Base-by-base conservation (phyloP, 2,113 vertebrate genomes). In the Macquaria australasica region DNA sequence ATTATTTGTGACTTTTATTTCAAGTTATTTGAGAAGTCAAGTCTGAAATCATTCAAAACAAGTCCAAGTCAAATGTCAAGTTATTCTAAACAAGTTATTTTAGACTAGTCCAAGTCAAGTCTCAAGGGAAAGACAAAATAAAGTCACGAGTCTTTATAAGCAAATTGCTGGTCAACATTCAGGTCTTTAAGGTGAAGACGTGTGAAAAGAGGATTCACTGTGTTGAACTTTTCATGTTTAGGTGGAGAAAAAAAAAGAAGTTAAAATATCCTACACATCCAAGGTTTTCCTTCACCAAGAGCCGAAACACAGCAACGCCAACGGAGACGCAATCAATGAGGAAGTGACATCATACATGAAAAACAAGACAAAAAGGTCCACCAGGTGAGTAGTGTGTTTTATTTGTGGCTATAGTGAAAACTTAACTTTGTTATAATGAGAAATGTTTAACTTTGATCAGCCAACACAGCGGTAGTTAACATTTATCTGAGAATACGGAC, bases 241-340 rank as follows among this genome's bases (percentile, higher is more conserved):
- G 95, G 84, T 78, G 16, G 93, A 94, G 84, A 93, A 88, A 82
- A 93, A 77, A 66, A 88, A 87, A 78, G 92, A 95, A 75, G 58
- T 91, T 1, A 94, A 94, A 82, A 90, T 94, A 18, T 94, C 95
- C 20, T 95, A 91, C 89, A 94, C 93, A 9, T 94, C 95, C 2
- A 95, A 94, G 74, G 93, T 95, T 76, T 94, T 96, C 76, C 87
- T 95, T 56, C 89, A 93, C 14, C 93, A 95, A 41, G 95, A 95
- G 63, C 87, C 87, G 3, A 91, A 88, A 75, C 92, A 86, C 67
- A 72, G 45, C 69, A 82, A 50, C 63, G 55, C 80, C 76, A 94
- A 87, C 3, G 89, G 92, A 60, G 69, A 90, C 11, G 14, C 74
- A n/a, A 59, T 81, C 73, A 67, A 28, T 6, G 83, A 93, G 86